phyloP scores from a whole-genome alignment of 2,113 vertebrate genomes.

The Phrynocephalus versicolor region DNA sequence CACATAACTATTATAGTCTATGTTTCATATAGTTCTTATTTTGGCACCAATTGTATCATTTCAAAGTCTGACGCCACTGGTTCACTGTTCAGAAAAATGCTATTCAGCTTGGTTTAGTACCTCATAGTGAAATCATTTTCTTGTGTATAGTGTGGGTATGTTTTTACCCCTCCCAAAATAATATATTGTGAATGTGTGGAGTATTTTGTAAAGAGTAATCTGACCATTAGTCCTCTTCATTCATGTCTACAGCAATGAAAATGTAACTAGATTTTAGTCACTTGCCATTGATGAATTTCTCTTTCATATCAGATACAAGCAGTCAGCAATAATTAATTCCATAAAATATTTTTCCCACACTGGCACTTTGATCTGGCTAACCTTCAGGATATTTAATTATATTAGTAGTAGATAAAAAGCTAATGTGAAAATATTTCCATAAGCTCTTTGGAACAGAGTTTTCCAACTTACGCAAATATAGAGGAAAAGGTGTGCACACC shows the following conservation, averaged over 20 bases:
- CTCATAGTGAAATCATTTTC: neutral
- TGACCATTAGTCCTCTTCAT: constrained; percentile 32
- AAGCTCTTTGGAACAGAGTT: constrained; percentile 76
- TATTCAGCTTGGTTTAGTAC: neutral
- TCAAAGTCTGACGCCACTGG: too few relatives aligned
- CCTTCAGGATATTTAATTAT: constrained; percentile 49
- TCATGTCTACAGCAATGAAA: constrained; percentile 37
- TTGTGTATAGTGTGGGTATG: neutral
- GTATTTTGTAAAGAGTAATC: constrained; percentile 29
- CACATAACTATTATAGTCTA: too few relatives aligned
- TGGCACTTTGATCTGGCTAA: constrained; percentile 35
- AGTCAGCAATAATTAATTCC: constrained; percentile 35
- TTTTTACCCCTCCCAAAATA: neutral
- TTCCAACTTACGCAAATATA: constrained; percentile 77
- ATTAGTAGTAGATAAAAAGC: constrained; percentile 55
- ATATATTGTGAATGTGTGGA: constrained; percentile 47
- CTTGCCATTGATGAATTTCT: constrained; percentile 39
- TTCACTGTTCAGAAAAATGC: neutral
- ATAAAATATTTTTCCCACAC: constrained; percentile 42
- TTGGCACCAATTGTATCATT: too few relatives aligned
- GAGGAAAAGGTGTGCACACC: constrained; percentile 78
- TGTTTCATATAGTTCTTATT: too few relatives aligned
- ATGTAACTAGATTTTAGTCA: constrained; percentile 34
- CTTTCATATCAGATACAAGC: constrained; percentile 22
- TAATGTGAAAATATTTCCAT: constrained; percentile 68